Conservation (phyloP, 2,888 invertebrate genomes). For the Caenorhabditis doughertyi region DNA sequence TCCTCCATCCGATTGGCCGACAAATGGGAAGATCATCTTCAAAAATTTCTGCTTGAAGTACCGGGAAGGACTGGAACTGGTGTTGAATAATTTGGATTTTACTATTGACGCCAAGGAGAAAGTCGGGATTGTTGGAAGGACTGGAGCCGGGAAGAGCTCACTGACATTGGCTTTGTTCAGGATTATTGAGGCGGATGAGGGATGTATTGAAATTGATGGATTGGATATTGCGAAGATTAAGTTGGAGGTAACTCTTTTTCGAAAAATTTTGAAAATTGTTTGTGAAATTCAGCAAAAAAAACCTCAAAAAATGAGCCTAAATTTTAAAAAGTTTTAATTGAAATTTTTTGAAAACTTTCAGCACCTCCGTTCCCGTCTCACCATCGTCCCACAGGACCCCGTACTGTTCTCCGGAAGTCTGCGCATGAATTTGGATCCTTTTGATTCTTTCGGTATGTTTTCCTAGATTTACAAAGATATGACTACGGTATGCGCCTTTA, state of each 20-base stretch:
- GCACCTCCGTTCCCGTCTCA: conserved; percentile 88
- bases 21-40: conserved; percentile 80
- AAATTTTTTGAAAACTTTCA: no score
- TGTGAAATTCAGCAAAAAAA: no score
- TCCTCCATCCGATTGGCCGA: conserved; percentile 81
- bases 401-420: conserved; percentile 94
- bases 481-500: no score
- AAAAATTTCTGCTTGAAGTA: conserved; percentile 78
- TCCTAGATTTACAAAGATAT: no score
- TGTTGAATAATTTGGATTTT: conserved; percentile 90
- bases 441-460: conserved; percentile 84
- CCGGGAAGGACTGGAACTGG: conserved; percentile 86
- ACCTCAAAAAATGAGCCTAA: no score
- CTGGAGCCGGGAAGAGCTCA: conserved; percentile 89
- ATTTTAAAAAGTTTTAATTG: no score
- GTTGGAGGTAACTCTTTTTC: no score
- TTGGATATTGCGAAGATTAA: conserved; percentile 61
- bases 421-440: conserved; percentile 94
- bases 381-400: conserved; percentile 90
- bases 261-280: no score
- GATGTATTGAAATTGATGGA: conserved; percentile 91
- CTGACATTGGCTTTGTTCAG: conserved; percentile 92
- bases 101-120: conserved; percentile 91
- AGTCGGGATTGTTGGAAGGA: conserved; percentile 84
- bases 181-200: conserved; percentile 89